Evolutionary conservation across 2,797 vertebrate species (phyloP).

Genomic region (Lagocephalus sceleratus): DNA sequence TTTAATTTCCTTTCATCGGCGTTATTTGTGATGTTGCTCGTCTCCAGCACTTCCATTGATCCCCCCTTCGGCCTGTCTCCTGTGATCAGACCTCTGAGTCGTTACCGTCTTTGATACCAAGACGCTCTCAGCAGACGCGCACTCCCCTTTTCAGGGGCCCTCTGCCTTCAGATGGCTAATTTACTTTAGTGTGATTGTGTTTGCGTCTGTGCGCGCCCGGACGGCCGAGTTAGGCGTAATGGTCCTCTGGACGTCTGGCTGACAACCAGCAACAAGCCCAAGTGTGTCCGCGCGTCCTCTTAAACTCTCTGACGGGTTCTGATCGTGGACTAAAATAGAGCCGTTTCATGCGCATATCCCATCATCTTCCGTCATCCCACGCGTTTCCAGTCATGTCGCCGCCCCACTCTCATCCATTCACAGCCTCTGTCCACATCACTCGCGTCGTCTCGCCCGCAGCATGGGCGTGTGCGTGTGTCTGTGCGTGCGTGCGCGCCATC

Average conservation of each 20-base stretch:
- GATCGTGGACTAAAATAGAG: conserved; percentile 42
- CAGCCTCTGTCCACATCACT: conserved; percentile 25
- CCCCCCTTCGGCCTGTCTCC: conserved; percentile 40
- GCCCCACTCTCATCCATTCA: conserved; percentile 27
- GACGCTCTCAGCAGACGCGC: conserved; percentile 1
- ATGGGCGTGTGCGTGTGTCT: conserved; percentile 2
- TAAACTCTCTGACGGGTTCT: conserved; percentile 24
- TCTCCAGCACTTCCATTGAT: conserved; percentile 39
- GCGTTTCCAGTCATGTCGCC: conserved; percentile 24
- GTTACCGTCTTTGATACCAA: conserved; percentile 41
- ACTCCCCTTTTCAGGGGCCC: conserved; percentile 4
- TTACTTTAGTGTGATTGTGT: conserved; percentile 20
- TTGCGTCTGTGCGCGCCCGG: conserved; percentile 1
- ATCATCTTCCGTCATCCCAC: conserved; percentile 41
- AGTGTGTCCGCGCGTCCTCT: conserved; percentile 7
- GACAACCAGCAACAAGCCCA: too few species aligned
- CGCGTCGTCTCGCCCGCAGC: conserved; percentile 14
- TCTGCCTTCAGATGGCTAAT: conserved; percentile 40
- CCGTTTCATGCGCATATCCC: conserved; percentile 17
- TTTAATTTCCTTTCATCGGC: conserved; percentile 29
- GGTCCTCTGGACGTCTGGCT: too few species aligned
- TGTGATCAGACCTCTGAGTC: conserved; percentile 53
- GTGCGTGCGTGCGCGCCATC: neutral
- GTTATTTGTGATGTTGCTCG: conserved; percentile 33
- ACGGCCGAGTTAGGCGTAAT: too few species aligned